Evolutionary conservation across 2,797 vertebrate species (phyloP).

Genomic region (Catostomus latipinnis): DNA sequence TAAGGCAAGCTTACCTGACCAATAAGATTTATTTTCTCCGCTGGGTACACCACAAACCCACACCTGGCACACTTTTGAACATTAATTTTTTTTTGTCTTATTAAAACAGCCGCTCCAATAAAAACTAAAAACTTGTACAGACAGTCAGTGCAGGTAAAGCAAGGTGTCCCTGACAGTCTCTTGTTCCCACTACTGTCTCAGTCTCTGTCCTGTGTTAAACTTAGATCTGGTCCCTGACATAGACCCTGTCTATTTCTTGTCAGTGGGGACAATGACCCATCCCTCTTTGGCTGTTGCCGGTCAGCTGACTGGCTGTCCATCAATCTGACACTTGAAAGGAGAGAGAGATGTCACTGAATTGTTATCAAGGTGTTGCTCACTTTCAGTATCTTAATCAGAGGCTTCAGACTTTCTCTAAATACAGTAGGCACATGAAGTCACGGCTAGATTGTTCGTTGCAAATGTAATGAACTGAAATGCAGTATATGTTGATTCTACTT

Average conservation of each 20-base stretch:
- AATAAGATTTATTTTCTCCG: constrained; percentile 98
- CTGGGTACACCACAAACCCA: constrained; percentile 94
- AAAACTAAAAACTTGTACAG: constrained; percentile 2
- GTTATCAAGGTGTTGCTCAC: constrained; percentile 66
- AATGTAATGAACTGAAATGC: constrained; percentile 21
- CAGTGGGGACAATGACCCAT: constrained; percentile 65
- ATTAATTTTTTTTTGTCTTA: constrained; percentile 72
- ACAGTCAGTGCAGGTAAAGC: constrained; percentile 45
- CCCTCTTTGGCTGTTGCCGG: constrained; percentile 56
- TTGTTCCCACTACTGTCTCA: constrained; percentile 59
- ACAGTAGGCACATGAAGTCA: constrained; percentile 81
- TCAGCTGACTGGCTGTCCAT: constrained; percentile 69
- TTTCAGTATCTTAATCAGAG: constrained; percentile 71
- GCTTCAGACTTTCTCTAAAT: constrained; percentile 74
- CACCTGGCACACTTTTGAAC: constrained; percentile 95
- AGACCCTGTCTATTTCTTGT: constrained; percentile 74
- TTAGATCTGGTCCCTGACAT: constrained; percentile 73
- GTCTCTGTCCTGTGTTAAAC: constrained; percentile 70
- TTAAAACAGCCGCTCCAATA: constrained; percentile 40
- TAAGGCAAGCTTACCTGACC: constrained; percentile 86
- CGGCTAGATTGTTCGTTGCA: constrained; percentile 2
- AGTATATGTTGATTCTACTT: constrained; percentile 14
- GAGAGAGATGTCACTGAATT: constrained; percentile 70
- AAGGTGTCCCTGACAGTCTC: constrained; percentile 60
- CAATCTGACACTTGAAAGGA: constrained; percentile 70